These are phyloP conservation scores for Ptiloglossa arizonensis DNA, from an alignment of 1,140 invertebrate species.

Conservation along the genomic window DNA sequence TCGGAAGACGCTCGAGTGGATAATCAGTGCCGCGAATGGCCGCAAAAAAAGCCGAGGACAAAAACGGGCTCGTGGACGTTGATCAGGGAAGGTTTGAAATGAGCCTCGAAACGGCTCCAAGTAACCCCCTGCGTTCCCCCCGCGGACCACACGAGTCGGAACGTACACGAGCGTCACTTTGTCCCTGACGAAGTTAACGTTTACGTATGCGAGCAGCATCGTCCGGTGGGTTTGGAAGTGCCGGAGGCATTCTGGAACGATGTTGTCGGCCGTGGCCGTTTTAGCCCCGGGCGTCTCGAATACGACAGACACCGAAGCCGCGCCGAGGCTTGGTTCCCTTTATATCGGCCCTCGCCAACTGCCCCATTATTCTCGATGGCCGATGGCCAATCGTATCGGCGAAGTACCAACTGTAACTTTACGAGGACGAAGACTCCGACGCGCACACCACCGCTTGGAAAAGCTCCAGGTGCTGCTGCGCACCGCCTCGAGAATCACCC, in stretches of 20 bases:
- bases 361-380: slow-evolving; percentile 77
- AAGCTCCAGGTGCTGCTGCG: slow-evolving; percentile 35
- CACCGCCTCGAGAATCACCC: background rate
- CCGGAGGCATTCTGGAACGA: slow-evolving; percentile 72
- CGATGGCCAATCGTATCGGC: slow-evolving; percentile 74
- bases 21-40: background rate
- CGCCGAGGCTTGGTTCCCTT: slow-evolving; percentile 64
- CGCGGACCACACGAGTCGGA: background rate
- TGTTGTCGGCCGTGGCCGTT: slow-evolving; percentile 77
- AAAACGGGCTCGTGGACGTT: slow-evolving; percentile 41
- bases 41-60: slow-evolving; percentile 30
- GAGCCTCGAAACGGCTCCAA: slow-evolving; percentile 57
- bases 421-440: slow-evolving; percentile 62
- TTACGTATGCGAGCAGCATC: slow-evolving; percentile 73
- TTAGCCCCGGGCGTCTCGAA: slow-evolving; percentile 66
- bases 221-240: slow-evolving; percentile 70
- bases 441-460: slow-evolving; percentile 35
- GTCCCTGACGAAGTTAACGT: slow-evolving; percentile 72
- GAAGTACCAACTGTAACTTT: slow-evolving; percentile 75
- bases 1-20: background rate
- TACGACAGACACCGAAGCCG: slow-evolving; percentile 63
- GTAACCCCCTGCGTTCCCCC: slow-evolving; percentile 6
- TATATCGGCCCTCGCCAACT: slow-evolving; percentile 74
- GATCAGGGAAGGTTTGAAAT: slow-evolving; percentile 48
- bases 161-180: slow-evolving; percentile 70